Base-by-base conservation (phyloP, 2,113 vertebrate species). In the Ophiodon elongatus region DNA sequence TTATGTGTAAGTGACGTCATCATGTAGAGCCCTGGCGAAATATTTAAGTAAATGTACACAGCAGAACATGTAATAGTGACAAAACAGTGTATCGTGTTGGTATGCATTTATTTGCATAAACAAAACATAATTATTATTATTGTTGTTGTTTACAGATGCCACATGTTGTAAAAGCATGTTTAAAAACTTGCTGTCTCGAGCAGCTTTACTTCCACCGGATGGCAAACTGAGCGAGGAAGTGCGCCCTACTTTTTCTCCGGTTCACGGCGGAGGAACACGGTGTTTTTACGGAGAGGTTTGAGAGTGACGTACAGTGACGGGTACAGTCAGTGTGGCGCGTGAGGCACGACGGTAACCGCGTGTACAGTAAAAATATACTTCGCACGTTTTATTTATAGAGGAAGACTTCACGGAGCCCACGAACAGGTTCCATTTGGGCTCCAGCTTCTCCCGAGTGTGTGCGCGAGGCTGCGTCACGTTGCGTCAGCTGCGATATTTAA, bases 241-340 rank as follows among this genome's bases (percentile, higher is more conserved):
- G 82, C 39, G 92, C 62, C 23, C 95, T 95, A 95, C 59, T 92
- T 94, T 88, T 31, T 84, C 54, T 50, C 47, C 47, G 6, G 47
- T 14, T 29, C 69, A 0, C 21, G 33, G 92, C 93, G 92, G 94
- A 94, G 59, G 94, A 85, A 95, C 89, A 95, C 88, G 13, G 57
- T 95, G 90, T 95, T 96, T 95, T 96, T 95, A 94, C 95, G 87
- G 85, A 91, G 78, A 80, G 85, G 82, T 78, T 15, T 79, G 65
- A 62, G 69, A 68, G 86, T 81, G 87, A 91, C 88, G 84, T 85
- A 68, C 78, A 63, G 74, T 83, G 88, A 91, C 83, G 76, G 67
- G 85, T 74, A 70, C 52, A 37, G 35, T 54, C 37, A 4, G 43
- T 8, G 82, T 62, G 57, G 65, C 64, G 82, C 80, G 72, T 35